Base-by-base conservation (phyloP, 2,113 vertebrate genomes). In the Spea multiplicata region DNA sequence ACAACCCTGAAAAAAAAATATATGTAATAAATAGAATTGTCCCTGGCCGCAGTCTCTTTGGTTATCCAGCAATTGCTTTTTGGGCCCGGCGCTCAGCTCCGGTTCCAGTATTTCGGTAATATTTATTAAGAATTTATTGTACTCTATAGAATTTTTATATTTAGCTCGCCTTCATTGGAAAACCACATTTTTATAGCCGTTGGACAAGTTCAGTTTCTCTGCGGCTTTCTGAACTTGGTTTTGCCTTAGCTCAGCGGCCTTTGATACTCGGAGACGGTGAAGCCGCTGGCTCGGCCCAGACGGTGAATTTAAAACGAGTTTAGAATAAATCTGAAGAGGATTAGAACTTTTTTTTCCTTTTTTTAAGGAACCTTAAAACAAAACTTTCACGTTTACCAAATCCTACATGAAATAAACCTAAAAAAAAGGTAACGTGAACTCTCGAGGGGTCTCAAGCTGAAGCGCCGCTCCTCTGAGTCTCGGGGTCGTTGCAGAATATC, bases 131-230 rank as follows among this genome's bases (percentile, higher is more conserved):
- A 82, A 83, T 88, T 88, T 87, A 88, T 82, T 59, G 84, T 80
- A 71, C 87, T 88, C 87, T 71, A 45, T 67, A 80, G 86, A 82
- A 80, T 83, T 85, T 88, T 86, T 88, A 87, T 85, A 85, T 85
- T 88, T 87, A 85, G 85, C 87, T 84, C 73, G 83, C 84, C 84
- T 88, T 78, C 71, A 71, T 74, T 85, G 83, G 82, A 87, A 88
- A 88, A 88, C 87, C 85, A 0, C 87, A 87, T 76, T 88, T 86
- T 88, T 88, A 88, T 88, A 82, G 86, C 85, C 74, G 57, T 88
- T 88, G 87, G 86, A 88, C 80, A 73, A 78, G 70, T 80, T 81
- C 50, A 80, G 76, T 84, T 77, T 80, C 76, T 85, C 16, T 84
- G 82, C 74, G 76, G 84, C 85, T 88, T 83, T 83, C 83, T 68